Evolutionary conservation across 2,113 vertebrate species (phyloP).

Genomic region (Percopsis transmontana): DNA sequence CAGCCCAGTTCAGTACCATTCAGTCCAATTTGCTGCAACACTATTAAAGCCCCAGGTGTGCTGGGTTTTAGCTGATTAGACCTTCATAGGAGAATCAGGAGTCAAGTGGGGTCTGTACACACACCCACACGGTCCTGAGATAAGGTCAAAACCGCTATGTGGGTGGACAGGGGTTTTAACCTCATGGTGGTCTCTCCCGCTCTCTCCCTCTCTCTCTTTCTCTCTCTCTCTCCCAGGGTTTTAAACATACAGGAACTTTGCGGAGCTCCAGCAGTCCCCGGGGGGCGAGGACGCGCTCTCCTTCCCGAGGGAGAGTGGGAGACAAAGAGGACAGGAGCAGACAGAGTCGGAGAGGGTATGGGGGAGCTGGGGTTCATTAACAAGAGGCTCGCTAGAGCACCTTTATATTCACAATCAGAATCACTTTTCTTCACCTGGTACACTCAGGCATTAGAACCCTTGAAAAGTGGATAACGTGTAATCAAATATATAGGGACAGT

Average conservation of each 20-base stretch:
- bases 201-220: neutral
- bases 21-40: too few species aligned
- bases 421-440: too few species aligned
- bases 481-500: too few species aligned
- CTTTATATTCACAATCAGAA: too few species aligned
- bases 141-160: too few species aligned
- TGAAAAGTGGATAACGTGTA: neutral
- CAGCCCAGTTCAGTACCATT: too few species aligned
- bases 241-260: conserved; percentile 85
- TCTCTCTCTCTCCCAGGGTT: conserved; percentile 64
- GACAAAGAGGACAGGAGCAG: conserved; percentile 83
- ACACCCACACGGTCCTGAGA: neutral
- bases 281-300: conserved; percentile 87
- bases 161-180: neutral
- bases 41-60: too few species aligned
- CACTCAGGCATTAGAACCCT: too few species aligned
- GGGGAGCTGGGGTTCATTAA: conserved; percentile 60
- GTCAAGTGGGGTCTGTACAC: too few species aligned
- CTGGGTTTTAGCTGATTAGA: too few species aligned
- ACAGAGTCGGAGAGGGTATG: conserved; percentile 82
- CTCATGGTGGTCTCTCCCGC: neutral
- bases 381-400: neutral
- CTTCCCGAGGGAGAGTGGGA: conserved; percentile 81
- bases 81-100: neutral
- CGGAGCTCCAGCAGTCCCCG: conserved; percentile 91